Evolutionary conservation across 2,888 invertebrate species (phyloP), one percentile per base, ranked within the genome.

Genomic region (Stenurella melanura): DNA sequence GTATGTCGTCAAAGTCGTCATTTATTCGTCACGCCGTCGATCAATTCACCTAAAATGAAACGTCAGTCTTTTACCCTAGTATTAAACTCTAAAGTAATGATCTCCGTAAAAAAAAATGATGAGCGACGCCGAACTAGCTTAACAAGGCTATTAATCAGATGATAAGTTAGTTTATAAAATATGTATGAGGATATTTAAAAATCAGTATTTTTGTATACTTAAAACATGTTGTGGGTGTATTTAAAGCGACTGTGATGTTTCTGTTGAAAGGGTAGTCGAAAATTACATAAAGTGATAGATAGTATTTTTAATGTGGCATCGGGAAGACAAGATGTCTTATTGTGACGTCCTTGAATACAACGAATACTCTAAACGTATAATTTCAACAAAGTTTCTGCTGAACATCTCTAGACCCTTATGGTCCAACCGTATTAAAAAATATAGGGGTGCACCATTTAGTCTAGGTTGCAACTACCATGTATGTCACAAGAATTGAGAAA

Each of bases 201-300:
- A 67, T 54, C 67, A 67, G 67, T 67, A 67, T 67, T 67, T 67
- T 67, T 54, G 15, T 67, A 54, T 21, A 67, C 54, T 67, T 67
- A 63, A 63, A 57, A 61, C n/a, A n/a, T 63, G 38, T 38, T 63
- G 30, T 21, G 21, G 21, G 30, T 56, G 54, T 67, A 18, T 67
- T 67, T 56, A 15, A 54, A 67, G 42, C 21, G 26, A 67, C 67
- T 67, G 67, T 67, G 67, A 67, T 67, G 50, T n/a, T 66, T 66
- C 19, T 19, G 18, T 66, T 18, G 64, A 66, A 19, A 15, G 50
- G 50, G 6, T n/a, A 4, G 50, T 6, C n/a, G n/a, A 50, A 50
- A n/a, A n/a, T 50, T n/a, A 50, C 6, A 15, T n/a, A 50, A 42
- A 42, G 42, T 50, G n/a, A 50, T 12, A 50, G 15, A 7, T 50